These are phyloP conservation scores for Orgyia antiqua DNA, from an alignment of 2,888 invertebrate species.

Conservation along the genomic window DNA sequence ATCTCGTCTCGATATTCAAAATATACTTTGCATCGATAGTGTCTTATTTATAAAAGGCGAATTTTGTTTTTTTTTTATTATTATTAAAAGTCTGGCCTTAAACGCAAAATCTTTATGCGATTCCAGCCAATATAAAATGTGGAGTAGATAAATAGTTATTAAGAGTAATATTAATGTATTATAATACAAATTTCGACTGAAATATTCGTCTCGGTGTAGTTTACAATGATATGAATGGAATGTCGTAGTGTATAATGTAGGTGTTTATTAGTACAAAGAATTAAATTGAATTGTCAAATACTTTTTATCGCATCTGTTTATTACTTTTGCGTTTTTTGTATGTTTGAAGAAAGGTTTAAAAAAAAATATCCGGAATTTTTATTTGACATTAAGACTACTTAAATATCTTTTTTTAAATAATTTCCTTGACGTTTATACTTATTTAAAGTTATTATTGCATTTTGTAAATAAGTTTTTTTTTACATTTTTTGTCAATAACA, in stretches of 20 bases:
- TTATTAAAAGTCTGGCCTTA: slow-evolving; percentile 51
- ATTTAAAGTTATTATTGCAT: slow-evolving; percentile 65
- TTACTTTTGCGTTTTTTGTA: slow-evolving; percentile 16
- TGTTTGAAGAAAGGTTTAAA: too few species aligned
- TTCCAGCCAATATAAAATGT: slow-evolving; percentile 66
- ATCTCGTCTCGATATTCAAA: slow-evolving; percentile 40
- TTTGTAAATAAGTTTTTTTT: slow-evolving; percentile 72
- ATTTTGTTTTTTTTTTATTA: slow-evolving; percentile 26
- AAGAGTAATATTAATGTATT: slow-evolving; percentile 61
- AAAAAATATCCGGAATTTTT: too few species aligned
- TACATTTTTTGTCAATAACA: slow-evolving; percentile 45
- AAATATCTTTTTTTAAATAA: too few species aligned
- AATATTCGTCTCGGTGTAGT: slow-evolving; percentile 73
- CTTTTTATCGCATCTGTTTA: slow-evolving; percentile 21
- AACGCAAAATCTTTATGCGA: slow-evolving; percentile 60
- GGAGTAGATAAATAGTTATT: slow-evolving; percentile 47
- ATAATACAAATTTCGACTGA: slow-evolving; percentile 72
- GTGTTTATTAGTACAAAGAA: slow-evolving; percentile 74
- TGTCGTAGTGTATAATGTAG: slow-evolving; percentile 60
- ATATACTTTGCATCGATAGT: slow-evolving; percentile 44
- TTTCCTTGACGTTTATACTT: too few species aligned
- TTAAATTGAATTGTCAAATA: slow-evolving; percentile 36
- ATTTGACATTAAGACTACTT: too few species aligned
- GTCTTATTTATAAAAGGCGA: slow-evolving; percentile 37
- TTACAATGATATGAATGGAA: slow-evolving; percentile 67